A percentile compares a stretch with the other conserved stretches of the same genome.
Evolutionary conservation across 2,113 vertebrate species (phyloP).

Genomic region (Urocitellus parryii): DNA sequence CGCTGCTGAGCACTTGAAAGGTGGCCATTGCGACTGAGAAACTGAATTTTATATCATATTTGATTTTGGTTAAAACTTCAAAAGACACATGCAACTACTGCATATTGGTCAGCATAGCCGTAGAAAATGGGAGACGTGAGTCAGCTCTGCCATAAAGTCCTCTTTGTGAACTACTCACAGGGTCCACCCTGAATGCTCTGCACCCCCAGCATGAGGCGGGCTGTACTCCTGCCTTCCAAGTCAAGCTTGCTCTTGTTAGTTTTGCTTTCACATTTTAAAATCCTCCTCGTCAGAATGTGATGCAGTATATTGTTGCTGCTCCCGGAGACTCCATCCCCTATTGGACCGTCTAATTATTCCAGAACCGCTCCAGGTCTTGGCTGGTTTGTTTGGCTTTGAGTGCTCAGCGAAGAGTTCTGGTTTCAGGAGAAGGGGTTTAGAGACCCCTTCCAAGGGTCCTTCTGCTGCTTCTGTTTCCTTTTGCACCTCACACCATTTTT

Average conservation of each 20-base stretch:
- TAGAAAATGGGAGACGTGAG: neutral
- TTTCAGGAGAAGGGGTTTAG: neutral
- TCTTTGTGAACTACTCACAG: neutral
- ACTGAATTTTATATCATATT: neutral
- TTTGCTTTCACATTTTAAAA: neutral
- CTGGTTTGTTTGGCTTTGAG: neutral
- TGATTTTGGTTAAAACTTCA: neutral
- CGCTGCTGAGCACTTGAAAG: neutral
- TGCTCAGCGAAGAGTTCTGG: neutral
- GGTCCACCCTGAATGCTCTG: accelerated
- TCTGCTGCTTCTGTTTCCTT: neutral
- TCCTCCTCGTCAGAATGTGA: neutral
- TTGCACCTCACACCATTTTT: neutral
- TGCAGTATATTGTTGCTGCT: accelerated
- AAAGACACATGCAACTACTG: neutral
- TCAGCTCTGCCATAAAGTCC: accelerated
- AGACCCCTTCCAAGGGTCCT: neutral
- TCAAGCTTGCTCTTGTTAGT: neutral
- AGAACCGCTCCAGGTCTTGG: neutral
- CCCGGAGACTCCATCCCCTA: neutral
- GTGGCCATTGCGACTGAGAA: neutral
- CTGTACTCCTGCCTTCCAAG: neutral
- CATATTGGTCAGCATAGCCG: neutral
- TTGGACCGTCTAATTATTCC: accelerated
- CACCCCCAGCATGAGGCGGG: accelerated